A percentile compares a stretch with the other conserved stretches of the same genome.
These are phyloP conservation scores for Diceros bicornis DNA, from an alignment of 2,797 vertebrate species.

Conservation along the genomic window DNA sequence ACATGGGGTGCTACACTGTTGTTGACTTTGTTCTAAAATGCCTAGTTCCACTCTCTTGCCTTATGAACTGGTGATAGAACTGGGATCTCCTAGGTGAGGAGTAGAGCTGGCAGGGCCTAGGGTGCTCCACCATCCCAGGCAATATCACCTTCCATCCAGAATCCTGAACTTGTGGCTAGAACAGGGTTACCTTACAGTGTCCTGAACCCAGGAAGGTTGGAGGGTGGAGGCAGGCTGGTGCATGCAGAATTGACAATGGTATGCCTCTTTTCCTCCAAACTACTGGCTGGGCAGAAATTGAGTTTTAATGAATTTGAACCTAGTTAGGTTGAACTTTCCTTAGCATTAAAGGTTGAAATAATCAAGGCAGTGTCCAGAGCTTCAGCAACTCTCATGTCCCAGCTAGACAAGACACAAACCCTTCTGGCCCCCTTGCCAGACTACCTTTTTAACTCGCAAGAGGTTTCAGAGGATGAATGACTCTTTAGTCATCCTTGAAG, in stretches of 20 bases:
- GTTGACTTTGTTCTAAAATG: conserved; percentile 11
- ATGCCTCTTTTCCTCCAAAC: neutral
- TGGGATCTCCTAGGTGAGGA: neutral
- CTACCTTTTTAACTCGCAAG: neutral
- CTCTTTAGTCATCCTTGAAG: neutral
- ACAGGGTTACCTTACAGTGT: neutral
- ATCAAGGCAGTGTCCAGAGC: neutral
- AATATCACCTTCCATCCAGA: neutral
- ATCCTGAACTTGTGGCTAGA: neutral
- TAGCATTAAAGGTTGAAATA: conserved; percentile 5
- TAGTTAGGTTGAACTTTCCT: neutral
- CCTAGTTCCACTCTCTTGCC: neutral
- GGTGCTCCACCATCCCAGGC: neutral
- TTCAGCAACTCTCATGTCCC: neutral
- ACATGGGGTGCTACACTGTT: neutral
- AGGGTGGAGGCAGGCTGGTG: neutral
- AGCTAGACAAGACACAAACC: neutral
- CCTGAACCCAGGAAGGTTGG: neutral
- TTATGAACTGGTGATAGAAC: neutral
- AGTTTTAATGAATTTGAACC: conserved; percentile 11
- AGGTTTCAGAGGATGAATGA: neutral
- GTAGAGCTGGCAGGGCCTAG: neutral
- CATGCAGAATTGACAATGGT: neutral
- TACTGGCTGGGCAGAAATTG: neutral
- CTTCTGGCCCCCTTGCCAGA: neutral